Percentiles rank a stretch among this genome's conserved stretches.
phyloP scores from a whole-genome alignment of 2,888 invertebrate species.

The Cynaeus angustus region DNA sequence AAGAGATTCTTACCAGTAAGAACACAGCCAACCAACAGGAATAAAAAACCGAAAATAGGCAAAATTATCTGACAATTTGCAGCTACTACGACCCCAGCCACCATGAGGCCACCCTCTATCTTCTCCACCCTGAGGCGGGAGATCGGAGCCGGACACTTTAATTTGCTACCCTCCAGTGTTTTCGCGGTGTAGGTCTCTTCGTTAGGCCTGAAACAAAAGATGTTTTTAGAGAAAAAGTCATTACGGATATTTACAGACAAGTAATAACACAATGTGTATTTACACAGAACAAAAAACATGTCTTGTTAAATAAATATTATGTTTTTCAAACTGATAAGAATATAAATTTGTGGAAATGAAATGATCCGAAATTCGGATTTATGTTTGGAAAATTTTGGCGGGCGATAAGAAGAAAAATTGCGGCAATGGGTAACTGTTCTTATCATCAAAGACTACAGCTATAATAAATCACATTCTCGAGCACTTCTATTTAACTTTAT shows the following conservation, averaged over 20 bases:
- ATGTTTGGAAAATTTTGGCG: background rate
- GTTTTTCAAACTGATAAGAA: background rate
- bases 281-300: too few relatives aligned
- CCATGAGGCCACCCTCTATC: slow-evolving; percentile 84
- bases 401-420: background rate
- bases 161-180: slow-evolving; percentile 60
- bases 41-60: slow-evolving; percentile 84
- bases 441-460: too few relatives aligned
- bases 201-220: slow-evolving; percentile 73
- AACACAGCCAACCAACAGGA: slow-evolving; percentile 84
- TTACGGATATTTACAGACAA: too few relatives aligned
- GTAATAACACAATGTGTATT: too few relatives aligned
- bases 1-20: slow-evolving; percentile 77
- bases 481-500: too few relatives aligned
- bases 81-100: slow-evolving; percentile 84
- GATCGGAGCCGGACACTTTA: slow-evolving; percentile 79
- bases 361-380: background rate
- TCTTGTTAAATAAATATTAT: slow-evolving; percentile 3
- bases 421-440: too few relatives aligned
- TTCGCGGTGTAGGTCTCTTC: slow-evolving; percentile 74
- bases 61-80: slow-evolving; percentile 86
- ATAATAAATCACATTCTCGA: too few relatives aligned
- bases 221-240: background rate
- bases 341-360: background rate
- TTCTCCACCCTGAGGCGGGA: slow-evolving; percentile 83